Evolutionary conservation across 2,113 vertebrate genomes (phyloP).

Genomic region (Antennarius striatus): DNA sequence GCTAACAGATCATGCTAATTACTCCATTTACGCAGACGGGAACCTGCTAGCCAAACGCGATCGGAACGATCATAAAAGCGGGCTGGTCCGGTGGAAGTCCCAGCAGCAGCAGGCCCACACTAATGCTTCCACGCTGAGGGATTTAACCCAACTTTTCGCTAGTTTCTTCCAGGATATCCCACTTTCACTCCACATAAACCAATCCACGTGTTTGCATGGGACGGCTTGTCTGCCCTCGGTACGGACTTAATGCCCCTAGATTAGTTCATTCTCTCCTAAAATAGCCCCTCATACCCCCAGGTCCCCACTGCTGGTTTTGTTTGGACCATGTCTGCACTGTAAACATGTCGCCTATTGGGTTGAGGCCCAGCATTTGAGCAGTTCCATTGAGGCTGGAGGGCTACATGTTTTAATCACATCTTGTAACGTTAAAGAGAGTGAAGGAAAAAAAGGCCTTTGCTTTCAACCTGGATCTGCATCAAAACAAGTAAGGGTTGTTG

Average conservation of each 20-base stretch:
- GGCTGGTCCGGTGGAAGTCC: no score
- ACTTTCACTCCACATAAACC: slow-evolving; percentile 60
- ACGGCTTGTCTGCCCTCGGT: slow-evolving; percentile 46
- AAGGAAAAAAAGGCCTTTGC: no score
- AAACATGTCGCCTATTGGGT: neutral
- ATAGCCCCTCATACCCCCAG: slow-evolving; percentile 3
- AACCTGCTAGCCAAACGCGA: no score
- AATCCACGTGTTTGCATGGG: slow-evolving; percentile 58
- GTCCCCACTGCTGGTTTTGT: no score
- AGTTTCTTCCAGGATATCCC: slow-evolving; percentile 28
- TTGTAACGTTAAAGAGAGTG: no score
- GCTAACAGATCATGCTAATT: slow-evolving; percentile 28
- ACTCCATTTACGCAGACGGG: neutral
- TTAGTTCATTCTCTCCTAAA: slow-evolving; percentile 43
- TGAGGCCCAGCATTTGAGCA: no score
- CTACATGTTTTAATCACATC: no score
- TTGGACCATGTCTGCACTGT: neutral
- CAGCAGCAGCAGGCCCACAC: slow-evolving; percentile 13
- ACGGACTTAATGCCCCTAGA: slow-evolving; percentile 44
- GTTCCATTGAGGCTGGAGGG: no score
- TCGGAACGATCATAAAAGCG: no score
- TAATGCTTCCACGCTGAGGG: slow-evolving; percentile 1
- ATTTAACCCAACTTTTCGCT: neutral
- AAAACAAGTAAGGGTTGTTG: no score
- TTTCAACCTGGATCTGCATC: no score